Evolutionary conservation across 2,888 invertebrate genomes (phyloP).

Genomic region (Elegia similella): DNA sequence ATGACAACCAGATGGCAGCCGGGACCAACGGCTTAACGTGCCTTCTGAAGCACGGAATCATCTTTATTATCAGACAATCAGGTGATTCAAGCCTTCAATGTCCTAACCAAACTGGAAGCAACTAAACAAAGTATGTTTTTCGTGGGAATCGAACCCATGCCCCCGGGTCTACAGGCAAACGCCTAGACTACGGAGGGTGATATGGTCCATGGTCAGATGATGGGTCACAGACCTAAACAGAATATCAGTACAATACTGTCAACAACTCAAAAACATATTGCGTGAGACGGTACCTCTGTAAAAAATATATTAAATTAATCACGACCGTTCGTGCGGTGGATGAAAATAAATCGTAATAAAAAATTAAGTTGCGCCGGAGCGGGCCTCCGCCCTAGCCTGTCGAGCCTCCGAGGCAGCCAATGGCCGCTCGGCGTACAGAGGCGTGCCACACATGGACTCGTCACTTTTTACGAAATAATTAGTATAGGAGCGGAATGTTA

Average conservation of each 20-base stretch:
- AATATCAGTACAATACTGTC: background rate
- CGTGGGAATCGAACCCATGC: too few species aligned
- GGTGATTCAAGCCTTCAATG: too few species aligned
- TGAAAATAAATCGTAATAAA: conserved; percentile 49
- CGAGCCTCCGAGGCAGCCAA: conserved; percentile 45
- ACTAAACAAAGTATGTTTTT: too few species aligned
- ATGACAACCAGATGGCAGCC: too few species aligned
- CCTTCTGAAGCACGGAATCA: too few species aligned
- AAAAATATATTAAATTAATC: conserved; percentile 76
- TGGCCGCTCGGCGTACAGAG: conserved; percentile 37
- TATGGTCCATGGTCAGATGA: too few species aligned
- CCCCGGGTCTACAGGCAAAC: too few species aligned
- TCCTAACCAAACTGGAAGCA: too few species aligned
- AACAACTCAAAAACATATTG: conserved; percentile 54
- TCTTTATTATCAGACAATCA: too few species aligned
- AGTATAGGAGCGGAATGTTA: conserved; percentile 48
- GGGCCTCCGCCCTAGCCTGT: conserved; percentile 37
- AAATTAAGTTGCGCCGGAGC: conserved; percentile 48
- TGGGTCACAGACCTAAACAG: too few species aligned
- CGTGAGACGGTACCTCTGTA: conserved; percentile 61
- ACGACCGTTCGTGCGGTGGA: conserved; percentile 54
- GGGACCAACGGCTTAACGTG: too few species aligned
- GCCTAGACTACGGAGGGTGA: too few species aligned
- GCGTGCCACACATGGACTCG: conserved; percentile 47
- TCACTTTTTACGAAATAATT: conserved; percentile 58